Conservation (phyloP, 1,140 invertebrate species). For the Papilio xuthus region DNA sequence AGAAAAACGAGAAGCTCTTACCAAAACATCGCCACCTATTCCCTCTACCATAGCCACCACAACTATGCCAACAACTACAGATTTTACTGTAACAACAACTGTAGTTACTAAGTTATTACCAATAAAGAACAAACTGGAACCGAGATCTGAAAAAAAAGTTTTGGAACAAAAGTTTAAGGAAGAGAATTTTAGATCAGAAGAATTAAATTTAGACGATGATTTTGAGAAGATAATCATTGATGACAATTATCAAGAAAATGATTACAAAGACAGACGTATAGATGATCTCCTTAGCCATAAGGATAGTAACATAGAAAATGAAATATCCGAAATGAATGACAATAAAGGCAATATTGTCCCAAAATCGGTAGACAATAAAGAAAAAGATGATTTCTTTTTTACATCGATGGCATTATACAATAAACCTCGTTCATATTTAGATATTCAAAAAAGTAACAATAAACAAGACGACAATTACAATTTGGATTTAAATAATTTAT, state of each 20-base stretch:
- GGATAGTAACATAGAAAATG: not conserved
- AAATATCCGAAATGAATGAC: not conserved
- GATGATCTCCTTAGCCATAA: not conserved
- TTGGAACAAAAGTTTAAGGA: constrained; percentile 32
- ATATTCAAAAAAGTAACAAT: constrained; percentile 63
- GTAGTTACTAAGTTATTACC: not conserved
- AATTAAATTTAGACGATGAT: constrained; percentile 34
- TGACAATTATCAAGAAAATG: constrained; percentile 31
- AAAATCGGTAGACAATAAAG: constrained; percentile 39
- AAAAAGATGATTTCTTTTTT: constrained; percentile 39
- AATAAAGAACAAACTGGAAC: not conserved
- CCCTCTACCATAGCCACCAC: not conserved
- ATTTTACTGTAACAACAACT: not conserved
- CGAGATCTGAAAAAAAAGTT: not conserved
- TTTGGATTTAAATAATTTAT: constrained; percentile 30
- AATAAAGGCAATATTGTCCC: constrained; percentile 2
- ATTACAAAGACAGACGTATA: not conserved
- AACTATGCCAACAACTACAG: not conserved
- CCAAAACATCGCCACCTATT: not conserved
- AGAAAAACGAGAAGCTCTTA: not conserved
- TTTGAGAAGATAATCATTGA: constrained; percentile 37
- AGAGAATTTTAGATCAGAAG: constrained; percentile 28
- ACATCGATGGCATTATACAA: constrained; percentile 58
- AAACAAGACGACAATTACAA: constrained; percentile 51
- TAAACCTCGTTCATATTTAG: constrained; percentile 59